These are phyloP conservation scores for Pseudanteris insignis DNA, from an alignment of 2,888 invertebrate genomes.

Conservation along the genomic window DNA sequence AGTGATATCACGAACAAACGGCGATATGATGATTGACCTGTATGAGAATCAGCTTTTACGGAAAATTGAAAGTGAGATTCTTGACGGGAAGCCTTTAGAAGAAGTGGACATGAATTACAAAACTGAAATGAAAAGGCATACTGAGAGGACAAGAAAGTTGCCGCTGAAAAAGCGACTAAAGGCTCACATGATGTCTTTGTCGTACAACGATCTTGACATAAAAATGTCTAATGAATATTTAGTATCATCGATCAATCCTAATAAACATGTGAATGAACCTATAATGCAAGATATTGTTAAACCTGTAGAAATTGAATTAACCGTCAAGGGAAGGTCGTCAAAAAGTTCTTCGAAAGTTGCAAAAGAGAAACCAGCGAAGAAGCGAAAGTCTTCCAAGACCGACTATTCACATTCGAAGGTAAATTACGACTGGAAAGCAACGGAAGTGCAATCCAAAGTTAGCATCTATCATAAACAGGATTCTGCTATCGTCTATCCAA, in stretches of 20 bases:
- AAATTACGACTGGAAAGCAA: conserved; percentile 59
- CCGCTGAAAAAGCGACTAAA: conserved; percentile 61
- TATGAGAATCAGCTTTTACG: conserved; percentile 49
- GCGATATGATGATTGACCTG: conserved; percentile 48
- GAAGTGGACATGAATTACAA: conserved; percentile 47
- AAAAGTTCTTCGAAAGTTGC: neutral
- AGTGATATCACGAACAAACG: conserved; percentile 51
- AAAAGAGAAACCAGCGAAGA: conserved; percentile 2
- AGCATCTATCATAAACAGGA: neutral
- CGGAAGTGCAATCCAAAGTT: conserved; percentile 45
- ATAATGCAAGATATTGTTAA: neutral
- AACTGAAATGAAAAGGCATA: conserved; percentile 47
- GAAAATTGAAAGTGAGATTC: conserved; percentile 47
- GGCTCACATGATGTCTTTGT: conserved; percentile 51
- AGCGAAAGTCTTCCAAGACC: neutral
- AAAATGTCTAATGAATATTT: conserved; percentile 48
- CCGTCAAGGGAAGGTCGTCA: neutral
- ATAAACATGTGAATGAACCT: neutral
- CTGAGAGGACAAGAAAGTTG: conserved; percentile 53
- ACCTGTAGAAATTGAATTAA: neutral
- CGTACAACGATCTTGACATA: conserved; percentile 47
- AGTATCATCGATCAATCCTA: neutral
- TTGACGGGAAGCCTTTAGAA: conserved; percentile 47
- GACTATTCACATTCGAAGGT: conserved; percentile 57
- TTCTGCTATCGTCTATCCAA: neutral